A percentile compares a stretch with the other conserved stretches of the same genome.
Conservation (phyloP, 92 coral and sea anemone species). For the Palythoa grandiflora region DNA sequence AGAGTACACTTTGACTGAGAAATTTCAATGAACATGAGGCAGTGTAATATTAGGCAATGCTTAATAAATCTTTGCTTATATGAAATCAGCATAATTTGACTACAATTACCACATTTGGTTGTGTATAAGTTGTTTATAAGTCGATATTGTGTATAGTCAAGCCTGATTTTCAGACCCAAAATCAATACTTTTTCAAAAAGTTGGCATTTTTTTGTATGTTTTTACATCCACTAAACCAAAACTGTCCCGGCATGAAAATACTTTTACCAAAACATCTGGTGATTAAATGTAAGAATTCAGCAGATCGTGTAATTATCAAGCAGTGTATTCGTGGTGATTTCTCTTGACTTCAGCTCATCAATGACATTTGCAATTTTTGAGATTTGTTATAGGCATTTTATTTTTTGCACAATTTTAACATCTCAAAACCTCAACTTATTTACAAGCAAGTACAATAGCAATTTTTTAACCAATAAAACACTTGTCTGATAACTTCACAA, state of each 20-base stretch:
- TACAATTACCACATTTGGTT: not conserved
- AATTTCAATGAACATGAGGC: too few relatives aligned
- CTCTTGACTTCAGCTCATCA: not conserved
- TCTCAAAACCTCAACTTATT: too few relatives aligned
- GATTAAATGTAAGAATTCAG: not conserved
- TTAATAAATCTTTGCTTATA: not conserved
- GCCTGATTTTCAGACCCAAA: slow-evolving; percentile 11
- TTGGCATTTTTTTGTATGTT: not conserved
- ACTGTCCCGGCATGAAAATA: slow-evolving; percentile 18
- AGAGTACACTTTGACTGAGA: too few relatives aligned
- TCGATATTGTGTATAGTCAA: slow-evolving; percentile 24
- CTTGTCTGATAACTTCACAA: too few relatives aligned
- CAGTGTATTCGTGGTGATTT: slow-evolving; percentile 14
- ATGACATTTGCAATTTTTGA: not conserved
- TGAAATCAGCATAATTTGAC: slow-evolving; percentile 30
- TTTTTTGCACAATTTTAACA: too few relatives aligned
- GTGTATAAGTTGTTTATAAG: not conserved
- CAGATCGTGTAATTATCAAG: not conserved
- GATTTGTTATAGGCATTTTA: too few relatives aligned
- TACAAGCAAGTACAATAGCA: too few relatives aligned
- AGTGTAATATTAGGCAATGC: too few relatives aligned
- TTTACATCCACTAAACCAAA: slow-evolving; percentile 13
- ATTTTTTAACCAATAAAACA: too few relatives aligned
- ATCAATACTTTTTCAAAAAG: not conserved
- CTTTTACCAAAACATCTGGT: not conserved